A percentile compares a stretch with the other conserved stretches of the same genome.
These are phyloP conservation scores for Pollimyrus isidori DNA, from an alignment of 2,113 vertebrate genomes.

Conservation along the genomic window DNA sequence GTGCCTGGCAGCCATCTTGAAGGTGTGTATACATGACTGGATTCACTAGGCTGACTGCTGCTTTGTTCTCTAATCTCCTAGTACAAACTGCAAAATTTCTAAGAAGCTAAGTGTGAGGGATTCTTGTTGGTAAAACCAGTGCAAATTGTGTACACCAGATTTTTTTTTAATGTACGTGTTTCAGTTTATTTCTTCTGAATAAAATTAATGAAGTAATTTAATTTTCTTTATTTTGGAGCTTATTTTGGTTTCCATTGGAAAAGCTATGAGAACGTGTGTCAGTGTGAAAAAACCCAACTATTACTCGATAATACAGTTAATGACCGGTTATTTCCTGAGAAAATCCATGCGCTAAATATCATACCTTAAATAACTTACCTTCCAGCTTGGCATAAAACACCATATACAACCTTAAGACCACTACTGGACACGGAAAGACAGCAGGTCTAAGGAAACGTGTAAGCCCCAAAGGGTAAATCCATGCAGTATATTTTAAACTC, in stretches of 20 bases:
- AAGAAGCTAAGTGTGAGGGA: not conserved
- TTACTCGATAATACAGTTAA: not conserved
- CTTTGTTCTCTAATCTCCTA: not conserved
- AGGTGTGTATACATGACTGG: not conserved
- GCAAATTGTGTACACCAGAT: not conserved
- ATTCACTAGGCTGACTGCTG: not conserved
- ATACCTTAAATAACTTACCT: not conserved
- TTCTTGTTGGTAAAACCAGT: not conserved
- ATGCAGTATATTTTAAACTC: not conserved
- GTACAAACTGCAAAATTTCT: not conserved
- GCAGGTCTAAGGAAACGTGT: not conserved
- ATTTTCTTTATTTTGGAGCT: not conserved
- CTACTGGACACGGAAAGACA: not conserved
- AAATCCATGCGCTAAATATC: not conserved
- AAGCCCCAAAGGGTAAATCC: not conserved
- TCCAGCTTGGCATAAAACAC: not conserved
- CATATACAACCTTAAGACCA: not conserved
- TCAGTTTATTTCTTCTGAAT: not conserved
- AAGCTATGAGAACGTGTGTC: not conserved
- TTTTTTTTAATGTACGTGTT: not conserved
- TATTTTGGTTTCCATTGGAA: not conserved
- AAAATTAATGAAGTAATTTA: not conserved
- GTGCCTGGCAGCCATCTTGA: not conserved
- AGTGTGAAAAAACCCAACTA: not conserved
- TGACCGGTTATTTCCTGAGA: not conserved